Conservation (phyloP, 2,113 vertebrate genomes). For the Colossoma macropomum region DNA sequence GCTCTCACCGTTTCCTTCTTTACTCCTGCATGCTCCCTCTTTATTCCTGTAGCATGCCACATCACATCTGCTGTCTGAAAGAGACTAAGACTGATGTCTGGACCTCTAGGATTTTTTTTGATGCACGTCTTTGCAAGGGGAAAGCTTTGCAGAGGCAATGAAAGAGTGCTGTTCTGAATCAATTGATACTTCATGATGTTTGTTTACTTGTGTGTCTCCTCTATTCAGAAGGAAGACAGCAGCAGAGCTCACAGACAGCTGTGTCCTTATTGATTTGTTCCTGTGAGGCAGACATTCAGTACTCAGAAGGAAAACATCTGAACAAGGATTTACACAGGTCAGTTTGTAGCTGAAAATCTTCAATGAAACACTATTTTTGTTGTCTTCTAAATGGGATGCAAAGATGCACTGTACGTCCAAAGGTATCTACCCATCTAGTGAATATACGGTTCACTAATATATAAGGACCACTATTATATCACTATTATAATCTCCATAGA, state of each 20-base stretch:
- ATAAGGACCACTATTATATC: too few relatives aligned
- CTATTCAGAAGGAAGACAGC: slow-evolving; percentile 24
- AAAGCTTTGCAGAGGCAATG: slow-evolving; percentile 27
- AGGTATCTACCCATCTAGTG: background rate
- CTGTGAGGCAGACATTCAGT: slow-evolving; percentile 17
- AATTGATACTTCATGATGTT: slow-evolving; percentile 37
- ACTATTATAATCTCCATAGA: too few relatives aligned
- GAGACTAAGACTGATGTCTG: slow-evolving; percentile 39
- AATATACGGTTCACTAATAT: background rate
- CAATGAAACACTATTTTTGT: background rate
- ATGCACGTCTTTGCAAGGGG: slow-evolving; percentile 34
- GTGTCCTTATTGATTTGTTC: slow-evolving; percentile 43
- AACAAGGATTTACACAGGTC: slow-evolving; percentile 22
- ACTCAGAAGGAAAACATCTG: slow-evolving; percentile 29
- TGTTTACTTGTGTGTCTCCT: slow-evolving; percentile 45
- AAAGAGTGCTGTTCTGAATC: slow-evolving; percentile 35
- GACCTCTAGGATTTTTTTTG: slow-evolving; percentile 39
- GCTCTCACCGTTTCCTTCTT: background rate
- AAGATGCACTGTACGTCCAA: background rate
- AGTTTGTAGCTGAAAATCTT: slow-evolving; percentile 25
- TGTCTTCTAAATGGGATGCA: background rate
- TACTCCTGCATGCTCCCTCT: background rate
- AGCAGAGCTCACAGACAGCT: slow-evolving; percentile 15
- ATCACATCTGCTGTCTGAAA: slow-evolving; percentile 42
- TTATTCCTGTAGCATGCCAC: slow-evolving; percentile 23